Evolutionary conservation across 1,140 invertebrate genomes (phyloP).

Genomic region (Platyscapa corneri): DNA sequence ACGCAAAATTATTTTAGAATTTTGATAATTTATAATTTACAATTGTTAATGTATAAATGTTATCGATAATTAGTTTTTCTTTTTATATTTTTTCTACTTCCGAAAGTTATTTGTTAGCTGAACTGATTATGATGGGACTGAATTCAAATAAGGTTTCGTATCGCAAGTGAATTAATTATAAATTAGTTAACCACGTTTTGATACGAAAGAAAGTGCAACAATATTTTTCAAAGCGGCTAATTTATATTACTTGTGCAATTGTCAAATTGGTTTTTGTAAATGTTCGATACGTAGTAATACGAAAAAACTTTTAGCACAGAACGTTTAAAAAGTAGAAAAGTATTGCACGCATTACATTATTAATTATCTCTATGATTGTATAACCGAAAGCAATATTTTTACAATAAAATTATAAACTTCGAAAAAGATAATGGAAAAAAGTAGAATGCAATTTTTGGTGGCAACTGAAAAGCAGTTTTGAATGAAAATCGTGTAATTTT

Average conservation of each 20-base stretch:
- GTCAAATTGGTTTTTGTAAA: background rate
- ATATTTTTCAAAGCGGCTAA: background rate
- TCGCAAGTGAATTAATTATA: background rate
- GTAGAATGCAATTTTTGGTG: no score
- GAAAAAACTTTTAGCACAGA: background rate
- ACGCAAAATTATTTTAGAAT: background rate
- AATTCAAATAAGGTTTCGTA: no score
- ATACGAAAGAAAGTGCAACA: background rate
- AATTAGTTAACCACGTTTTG: background rate
- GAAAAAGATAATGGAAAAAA: no score
- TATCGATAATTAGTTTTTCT: no score
- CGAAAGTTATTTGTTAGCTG: background rate
- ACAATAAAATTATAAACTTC: no score
- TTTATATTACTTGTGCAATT: background rate
- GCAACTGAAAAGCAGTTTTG: background rate
- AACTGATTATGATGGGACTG: no score
- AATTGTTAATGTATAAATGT: background rate
- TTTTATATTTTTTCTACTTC: background rate
- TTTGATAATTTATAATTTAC: background rate
- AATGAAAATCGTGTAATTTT: background rate
- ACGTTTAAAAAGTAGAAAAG: background rate
- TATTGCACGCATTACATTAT: background rate
- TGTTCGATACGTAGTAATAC: no score
- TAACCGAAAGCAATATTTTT: background rate
- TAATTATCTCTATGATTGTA: background rate